Evolutionary conservation across 2,888 invertebrate species (phyloP), one percentile per base, ranked within the genome.

Genomic region (Steinernema carpocapsae): DNA sequence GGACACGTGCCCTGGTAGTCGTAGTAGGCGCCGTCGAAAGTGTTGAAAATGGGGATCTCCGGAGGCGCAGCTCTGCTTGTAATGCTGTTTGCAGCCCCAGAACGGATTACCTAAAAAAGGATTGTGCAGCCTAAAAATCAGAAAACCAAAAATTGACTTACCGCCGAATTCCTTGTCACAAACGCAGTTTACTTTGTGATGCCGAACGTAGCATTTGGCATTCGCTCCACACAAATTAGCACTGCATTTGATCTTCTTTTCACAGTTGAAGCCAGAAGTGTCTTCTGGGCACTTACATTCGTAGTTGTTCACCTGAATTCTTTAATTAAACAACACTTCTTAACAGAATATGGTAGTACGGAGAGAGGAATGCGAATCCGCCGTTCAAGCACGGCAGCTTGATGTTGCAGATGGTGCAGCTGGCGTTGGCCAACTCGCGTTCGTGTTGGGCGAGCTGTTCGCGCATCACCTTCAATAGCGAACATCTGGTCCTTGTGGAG

Each of bases 201-300:
- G 80, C 3, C 74, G 75, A 32, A 84, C 81, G 70, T 74, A 82
- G 64, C 84, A 84, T 0, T 74, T 29, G 48, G 84, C 80, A 71
- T 83, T 83, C 45, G 75, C 70, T n/a, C 84, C 83, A 70, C 83
- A 83, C 12, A 77, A 70, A 29, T 76, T 76, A 17, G 51, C 45
- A 1, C 73, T 78, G 72, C 83, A 83, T 22, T 72, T 56, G 29
- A 82, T 76, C 14, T 75, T 73, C 24, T 77, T 79, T 79, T 91
- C 91, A 88, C 94, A 94, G 80, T 91, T 91, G 76, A 90, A 88
- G 1, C 94, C 94, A 88, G 94, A 94, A 86, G 91, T 91, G 52
- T 91, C 91, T 46, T 88, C 88, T 80, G 84, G 84, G 79, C 89
- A 91, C 83, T 88, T 72, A 70, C 84, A 84, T 14, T 82, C 82